Conservation (phyloP, 2,888 invertebrate genomes). For the Standfussiana lucernea region DNA sequence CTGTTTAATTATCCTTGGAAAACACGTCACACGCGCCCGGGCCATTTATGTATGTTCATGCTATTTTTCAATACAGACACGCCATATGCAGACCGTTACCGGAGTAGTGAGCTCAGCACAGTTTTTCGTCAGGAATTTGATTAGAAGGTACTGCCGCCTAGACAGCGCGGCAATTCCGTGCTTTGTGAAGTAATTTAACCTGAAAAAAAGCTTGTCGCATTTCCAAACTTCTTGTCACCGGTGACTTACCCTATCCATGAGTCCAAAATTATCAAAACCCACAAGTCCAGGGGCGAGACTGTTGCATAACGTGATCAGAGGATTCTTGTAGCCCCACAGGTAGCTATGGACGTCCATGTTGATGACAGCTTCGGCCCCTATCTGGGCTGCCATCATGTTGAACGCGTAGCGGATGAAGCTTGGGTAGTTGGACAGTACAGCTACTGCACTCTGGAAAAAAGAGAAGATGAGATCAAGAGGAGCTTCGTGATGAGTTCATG, state of each 20-base stretch:
- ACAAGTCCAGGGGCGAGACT: conserved; percentile 91
- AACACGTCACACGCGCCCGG: too few species aligned
- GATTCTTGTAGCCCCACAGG: conserved; percentile 66
- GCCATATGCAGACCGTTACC: neutral
- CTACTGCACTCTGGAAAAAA: conserved; percentile 72
- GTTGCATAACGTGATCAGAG: conserved; percentile 58
- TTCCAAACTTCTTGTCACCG: neutral
- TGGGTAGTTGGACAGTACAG: conserved; percentile 88
- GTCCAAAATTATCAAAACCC: conserved; percentile 93
- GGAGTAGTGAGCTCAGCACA: neutral
- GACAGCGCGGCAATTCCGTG: neutral
- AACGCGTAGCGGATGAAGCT: conserved; percentile 91
- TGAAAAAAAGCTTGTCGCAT: neutral
- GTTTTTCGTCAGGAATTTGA: neutral
- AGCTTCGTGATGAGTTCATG: neutral
- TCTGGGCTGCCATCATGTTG: conserved; percentile 88
- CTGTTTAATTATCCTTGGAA: neutral
- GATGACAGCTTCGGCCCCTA: conserved; percentile 91
- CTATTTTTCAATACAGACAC: neutral
- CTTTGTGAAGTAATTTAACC: neutral
- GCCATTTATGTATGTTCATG: neutral
- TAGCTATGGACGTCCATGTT: conserved; percentile 53
- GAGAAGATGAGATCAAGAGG: neutral
- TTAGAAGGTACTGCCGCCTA: neutral
- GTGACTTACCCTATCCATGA: conserved; percentile 92